Evolutionary conservation across 1,140 invertebrate species (phyloP).

Genomic region (Drosophila parabipectinata): DNA sequence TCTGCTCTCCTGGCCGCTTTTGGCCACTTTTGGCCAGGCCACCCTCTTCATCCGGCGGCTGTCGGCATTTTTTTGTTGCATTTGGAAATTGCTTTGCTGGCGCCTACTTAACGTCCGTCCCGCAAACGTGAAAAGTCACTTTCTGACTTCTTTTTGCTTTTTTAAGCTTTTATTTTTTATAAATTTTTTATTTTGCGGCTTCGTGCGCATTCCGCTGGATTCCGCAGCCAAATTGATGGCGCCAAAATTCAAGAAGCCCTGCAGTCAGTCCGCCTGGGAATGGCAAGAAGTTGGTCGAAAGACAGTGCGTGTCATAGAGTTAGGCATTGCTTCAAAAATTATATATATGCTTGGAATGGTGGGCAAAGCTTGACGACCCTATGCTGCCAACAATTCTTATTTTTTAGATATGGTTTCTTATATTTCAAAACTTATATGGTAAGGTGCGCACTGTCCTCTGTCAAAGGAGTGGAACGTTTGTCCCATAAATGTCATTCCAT

Average conservation of each 20-base stretch:
- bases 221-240: constrained; percentile 79
- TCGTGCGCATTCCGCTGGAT: constrained; percentile 71
- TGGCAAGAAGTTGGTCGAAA: constrained; percentile 17
- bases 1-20: constrained; percentile 20
- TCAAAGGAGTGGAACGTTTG: constrained; percentile 77
- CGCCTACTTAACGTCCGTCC: constrained; percentile 63
- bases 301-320: constrained; percentile 8
- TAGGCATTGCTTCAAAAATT: neutral
- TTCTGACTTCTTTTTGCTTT: constrained; percentile 23
- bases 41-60: neutral
- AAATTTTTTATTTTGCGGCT: constrained; percentile 26
- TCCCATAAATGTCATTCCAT: constrained; percentile 78
- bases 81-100: constrained; percentile 73
- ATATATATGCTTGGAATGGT: too few species aligned
- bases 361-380: neutral
- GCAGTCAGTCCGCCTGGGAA: constrained; percentile 38
- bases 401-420: too few species aligned
- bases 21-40: neutral
- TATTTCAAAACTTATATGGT: neutral
- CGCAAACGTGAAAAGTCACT: constrained; percentile 56
- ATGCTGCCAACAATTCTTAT: neutral
- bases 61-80: constrained; percentile 29
- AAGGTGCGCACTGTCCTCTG: constrained; percentile 15
- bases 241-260: constrained; percentile 73
- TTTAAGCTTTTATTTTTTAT: constrained; percentile 21